Conservation (phyloP, 2,888 invertebrate genomes). For the Ennomos quercinarius region DNA sequence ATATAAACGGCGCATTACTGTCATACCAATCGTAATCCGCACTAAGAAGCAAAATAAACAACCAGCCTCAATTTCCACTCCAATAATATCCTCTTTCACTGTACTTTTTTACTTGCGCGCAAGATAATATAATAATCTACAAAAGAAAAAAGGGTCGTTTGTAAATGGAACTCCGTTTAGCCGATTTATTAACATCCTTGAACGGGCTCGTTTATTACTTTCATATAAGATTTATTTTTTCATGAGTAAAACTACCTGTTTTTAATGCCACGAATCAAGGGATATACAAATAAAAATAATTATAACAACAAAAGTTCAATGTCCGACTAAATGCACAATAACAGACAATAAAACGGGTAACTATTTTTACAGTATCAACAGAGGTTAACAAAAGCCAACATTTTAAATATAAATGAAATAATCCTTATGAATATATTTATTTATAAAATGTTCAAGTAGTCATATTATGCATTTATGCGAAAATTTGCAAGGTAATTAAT, state of each 20-base stretch:
- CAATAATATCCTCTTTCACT: constrained; percentile 16
- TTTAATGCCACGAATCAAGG: constrained; percentile 28
- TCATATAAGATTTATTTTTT: constrained; percentile 20
- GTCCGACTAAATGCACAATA: constrained; percentile 48
- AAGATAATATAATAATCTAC: constrained; percentile 28
- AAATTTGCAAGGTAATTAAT: too few relatives aligned
- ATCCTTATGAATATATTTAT: too few relatives aligned
- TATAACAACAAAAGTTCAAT: constrained; percentile 52
- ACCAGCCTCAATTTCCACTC: constrained; percentile 5
- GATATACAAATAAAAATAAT: constrained; percentile 15
- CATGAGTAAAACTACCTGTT: constrained; percentile 27
- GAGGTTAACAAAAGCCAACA: too few relatives aligned
- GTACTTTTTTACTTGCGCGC: constrained; percentile 6
- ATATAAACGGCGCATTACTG: constrained; percentile 27
- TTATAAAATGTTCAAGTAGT: too few relatives aligned
- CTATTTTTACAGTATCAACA: too few relatives aligned
- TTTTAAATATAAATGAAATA: too few relatives aligned
- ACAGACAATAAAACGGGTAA: constrained; percentile 25
- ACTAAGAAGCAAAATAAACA: constrained; percentile 21
- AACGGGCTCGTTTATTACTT: constrained; percentile 24
- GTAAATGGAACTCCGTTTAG: constrained; percentile 19
- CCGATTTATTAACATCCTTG: constrained; percentile 30
- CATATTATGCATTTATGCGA: too few relatives aligned
- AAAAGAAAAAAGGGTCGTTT: constrained; percentile 9
- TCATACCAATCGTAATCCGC: constrained; percentile 18